Conservation (phyloP, 2,113 vertebrate genomes). For the Catharus minimus region DNA sequence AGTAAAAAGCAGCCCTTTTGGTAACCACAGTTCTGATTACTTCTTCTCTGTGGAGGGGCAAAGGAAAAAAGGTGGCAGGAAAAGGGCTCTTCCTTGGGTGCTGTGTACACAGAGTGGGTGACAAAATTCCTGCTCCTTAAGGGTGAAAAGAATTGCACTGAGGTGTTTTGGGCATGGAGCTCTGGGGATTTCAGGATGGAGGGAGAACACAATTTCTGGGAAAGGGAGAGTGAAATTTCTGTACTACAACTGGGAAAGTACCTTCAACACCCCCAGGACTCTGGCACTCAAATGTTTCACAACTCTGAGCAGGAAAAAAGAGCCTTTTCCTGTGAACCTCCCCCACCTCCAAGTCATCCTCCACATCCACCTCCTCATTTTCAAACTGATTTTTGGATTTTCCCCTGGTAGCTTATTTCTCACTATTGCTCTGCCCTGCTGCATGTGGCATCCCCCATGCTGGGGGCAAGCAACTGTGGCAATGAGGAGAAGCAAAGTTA, state of each 20-base stretch:
- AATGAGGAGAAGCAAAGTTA: not conserved
- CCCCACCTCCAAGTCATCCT: not conserved
- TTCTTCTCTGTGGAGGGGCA: not conserved
- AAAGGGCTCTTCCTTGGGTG: not conserved
- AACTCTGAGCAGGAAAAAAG: not conserved
- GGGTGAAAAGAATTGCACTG: not conserved
- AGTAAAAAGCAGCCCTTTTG: not conserved
- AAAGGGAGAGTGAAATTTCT: not conserved
- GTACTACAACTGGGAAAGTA: not conserved
- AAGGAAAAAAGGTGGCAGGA: not conserved
- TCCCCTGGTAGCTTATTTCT: not conserved
- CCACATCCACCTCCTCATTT: not conserved
- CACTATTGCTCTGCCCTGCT: not conserved
- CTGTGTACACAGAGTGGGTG: not conserved
- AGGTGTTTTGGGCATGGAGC: not conserved
- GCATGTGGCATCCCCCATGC: not conserved
- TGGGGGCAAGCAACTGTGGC: not conserved
- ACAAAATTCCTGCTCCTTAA: not conserved
- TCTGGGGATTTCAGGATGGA: accelerated
- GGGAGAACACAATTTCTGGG: not conserved
- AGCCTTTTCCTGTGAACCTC: not conserved
- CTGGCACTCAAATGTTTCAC: not conserved
- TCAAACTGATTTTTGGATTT: not conserved
- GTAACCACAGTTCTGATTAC: not conserved
- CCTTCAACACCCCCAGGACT: not conserved